Conservation (phyloP, 1,140 invertebrate genomes). For the Apis laboriosa region DNA sequence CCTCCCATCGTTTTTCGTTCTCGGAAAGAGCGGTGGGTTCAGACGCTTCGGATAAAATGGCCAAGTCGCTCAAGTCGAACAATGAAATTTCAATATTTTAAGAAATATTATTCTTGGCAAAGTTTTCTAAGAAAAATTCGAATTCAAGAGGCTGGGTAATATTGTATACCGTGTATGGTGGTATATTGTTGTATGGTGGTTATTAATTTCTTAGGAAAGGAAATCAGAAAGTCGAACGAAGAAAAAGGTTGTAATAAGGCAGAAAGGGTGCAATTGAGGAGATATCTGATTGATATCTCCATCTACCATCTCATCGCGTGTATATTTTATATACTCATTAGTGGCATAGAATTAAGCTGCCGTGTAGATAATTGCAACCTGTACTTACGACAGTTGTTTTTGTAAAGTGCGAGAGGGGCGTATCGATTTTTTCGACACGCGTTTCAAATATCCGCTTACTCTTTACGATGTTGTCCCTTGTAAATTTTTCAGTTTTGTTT, state of each 20-base stretch:
- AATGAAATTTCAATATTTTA: too few relatives aligned
- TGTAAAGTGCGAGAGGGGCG: not conserved
- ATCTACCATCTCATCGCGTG: not conserved
- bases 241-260: not conserved
- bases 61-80: too few relatives aligned
- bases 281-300: not conserved
- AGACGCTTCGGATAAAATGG: too few relatives aligned
- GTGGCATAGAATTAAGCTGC: not conserved
- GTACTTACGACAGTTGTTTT: conserved; percentile 7
- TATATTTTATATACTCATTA: conserved; percentile 11
- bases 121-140: not conserved
- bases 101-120: not conserved
- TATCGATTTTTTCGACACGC: conserved; percentile 10
- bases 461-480: accelerated
- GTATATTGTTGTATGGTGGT: not conserved
- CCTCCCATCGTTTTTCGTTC: not conserved
- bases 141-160: too few relatives aligned
- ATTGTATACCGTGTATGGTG: too few relatives aligned
- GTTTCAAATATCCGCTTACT: too few relatives aligned
- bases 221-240: not conserved
- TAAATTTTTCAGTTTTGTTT: too few relatives aligned
- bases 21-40: too few relatives aligned
- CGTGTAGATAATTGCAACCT: not conserved
- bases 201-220: not conserved
- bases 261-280: not conserved